Conservation (phyloP, 2,113 vertebrate species). For the Apaloderma vittatum region DNA sequence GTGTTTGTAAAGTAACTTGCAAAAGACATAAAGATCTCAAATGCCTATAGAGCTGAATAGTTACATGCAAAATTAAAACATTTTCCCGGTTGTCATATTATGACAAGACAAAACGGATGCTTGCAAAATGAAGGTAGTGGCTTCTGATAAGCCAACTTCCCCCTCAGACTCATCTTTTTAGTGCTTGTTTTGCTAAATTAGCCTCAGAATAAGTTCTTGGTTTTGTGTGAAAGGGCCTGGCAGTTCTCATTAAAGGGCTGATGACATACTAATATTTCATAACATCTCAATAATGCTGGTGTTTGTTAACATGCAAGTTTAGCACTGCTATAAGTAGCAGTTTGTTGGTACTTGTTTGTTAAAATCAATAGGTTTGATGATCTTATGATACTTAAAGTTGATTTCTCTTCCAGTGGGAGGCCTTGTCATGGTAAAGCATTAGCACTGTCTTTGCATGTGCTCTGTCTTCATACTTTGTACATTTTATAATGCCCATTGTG, state of each 20-base stretch:
- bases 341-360: not conserved
- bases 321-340: not conserved
- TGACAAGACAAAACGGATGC: not conserved
- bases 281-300: not conserved
- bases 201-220: not conserved
- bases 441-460: not conserved
- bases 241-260: no score
- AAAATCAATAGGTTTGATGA: not conserved
- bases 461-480: not conserved
- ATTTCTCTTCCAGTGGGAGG: not conserved
- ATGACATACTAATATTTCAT: not conserved
- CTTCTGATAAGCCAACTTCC: not conserved
- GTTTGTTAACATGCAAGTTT: not conserved
- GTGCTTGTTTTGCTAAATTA: not conserved
- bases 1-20: not conserved
- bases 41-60: not conserved
- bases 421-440: not conserved
- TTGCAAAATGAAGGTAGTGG: not conserved
- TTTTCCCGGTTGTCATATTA: not conserved
- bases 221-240: no score
- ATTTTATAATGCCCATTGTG: not conserved
- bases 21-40: not conserved
- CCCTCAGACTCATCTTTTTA: not conserved
- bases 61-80: not conserved
- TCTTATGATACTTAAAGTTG: not conserved